Conservation (phyloP, 2,113 vertebrate genomes). For the Seriola quinqueradiata region DNA sequence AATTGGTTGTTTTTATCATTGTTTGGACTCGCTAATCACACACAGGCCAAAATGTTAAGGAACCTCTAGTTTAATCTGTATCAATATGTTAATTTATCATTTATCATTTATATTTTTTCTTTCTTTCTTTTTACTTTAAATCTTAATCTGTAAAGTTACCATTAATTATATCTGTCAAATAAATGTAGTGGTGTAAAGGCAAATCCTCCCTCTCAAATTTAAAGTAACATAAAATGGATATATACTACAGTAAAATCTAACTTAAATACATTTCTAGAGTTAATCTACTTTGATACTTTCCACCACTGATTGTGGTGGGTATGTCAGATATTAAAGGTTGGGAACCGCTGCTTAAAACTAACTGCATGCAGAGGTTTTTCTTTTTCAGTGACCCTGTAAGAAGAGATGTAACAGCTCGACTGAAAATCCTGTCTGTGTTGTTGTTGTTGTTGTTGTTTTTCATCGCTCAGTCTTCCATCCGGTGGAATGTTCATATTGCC, state of each 20-base stretch:
- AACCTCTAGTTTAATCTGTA: too few relatives aligned
- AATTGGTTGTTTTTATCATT: too few relatives aligned
- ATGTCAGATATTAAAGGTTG: background rate
- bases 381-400: background rate
- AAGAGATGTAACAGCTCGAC: background rate
- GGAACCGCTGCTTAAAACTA: background rate
- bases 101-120: too few relatives aligned
- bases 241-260: background rate
- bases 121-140: too few relatives aligned
- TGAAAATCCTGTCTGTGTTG: background rate
- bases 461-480: constrained; percentile 93
- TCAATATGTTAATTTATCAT: too few relatives aligned
- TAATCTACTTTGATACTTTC: background rate
- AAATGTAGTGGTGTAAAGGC: too few relatives aligned
- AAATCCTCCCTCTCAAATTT: too few relatives aligned
- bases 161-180: too few relatives aligned
- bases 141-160: too few relatives aligned
- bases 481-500: constrained; percentile 97
- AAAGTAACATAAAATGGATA: background rate
- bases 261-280: background rate
- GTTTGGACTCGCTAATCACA: too few relatives aligned
- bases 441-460: background rate
- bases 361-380: background rate
- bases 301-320: background rate
- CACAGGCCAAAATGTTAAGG: too few relatives aligned